These are phyloP conservation scores for Leptobrachium leishanense DNA, from an alignment of 2,113 vertebrate species.

Conservation along the genomic window DNA sequence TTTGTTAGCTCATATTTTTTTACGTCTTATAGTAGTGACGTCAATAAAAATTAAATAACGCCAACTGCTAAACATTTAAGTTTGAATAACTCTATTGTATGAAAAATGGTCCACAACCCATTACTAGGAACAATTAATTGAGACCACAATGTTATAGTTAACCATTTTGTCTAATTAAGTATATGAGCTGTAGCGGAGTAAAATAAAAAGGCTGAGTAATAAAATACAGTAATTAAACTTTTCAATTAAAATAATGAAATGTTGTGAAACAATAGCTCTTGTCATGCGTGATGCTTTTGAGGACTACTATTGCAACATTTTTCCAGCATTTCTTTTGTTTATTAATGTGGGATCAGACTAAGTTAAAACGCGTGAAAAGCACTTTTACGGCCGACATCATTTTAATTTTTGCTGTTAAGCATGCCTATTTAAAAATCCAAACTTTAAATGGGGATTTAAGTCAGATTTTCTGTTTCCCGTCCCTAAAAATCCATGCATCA, in stretches of 20 bases:
- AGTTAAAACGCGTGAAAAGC: no score
- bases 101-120: conserved; percentile 34
- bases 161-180: conserved; percentile 33
- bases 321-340: no score
- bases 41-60: conserved; percentile 27
- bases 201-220: not conserved
- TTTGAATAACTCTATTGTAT: conserved; percentile 23
- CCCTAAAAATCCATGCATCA: no score
- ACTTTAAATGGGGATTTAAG: no score
- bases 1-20: conserved; percentile 1
- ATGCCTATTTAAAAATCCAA: no score
- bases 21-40: not conserved
- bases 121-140: conserved; percentile 29
- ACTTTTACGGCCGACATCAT: no score
- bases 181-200: conserved; percentile 35
- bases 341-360: no score
- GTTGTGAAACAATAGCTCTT: no score
- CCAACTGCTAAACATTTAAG: conserved; percentile 21
- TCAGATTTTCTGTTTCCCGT: no score
- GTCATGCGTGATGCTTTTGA: no score
- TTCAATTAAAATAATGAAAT: conserved; percentile 1
- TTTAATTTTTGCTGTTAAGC: no score
- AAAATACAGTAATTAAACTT: conserved; percentile 14
- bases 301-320: no score
- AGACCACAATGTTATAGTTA: conserved; percentile 22